Conservation (phyloP, 2,113 vertebrate species). For the Elachura formosa region DNA sequence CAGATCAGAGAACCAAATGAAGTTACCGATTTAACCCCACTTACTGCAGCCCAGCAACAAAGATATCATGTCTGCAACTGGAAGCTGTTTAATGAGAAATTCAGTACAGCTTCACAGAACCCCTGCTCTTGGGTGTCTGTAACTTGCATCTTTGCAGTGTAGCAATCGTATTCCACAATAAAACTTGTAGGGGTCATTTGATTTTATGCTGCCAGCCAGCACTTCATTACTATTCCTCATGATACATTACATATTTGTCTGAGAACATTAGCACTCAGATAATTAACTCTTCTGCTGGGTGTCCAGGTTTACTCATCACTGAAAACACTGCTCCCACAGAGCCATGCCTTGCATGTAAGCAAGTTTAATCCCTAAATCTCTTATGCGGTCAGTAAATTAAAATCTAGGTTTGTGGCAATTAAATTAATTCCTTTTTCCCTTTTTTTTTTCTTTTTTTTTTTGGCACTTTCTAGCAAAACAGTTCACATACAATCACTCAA, state of each 20-base stretch:
- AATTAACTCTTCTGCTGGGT: conserved; percentile 47
- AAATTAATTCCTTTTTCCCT: not conserved
- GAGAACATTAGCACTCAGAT: conserved; percentile 45
- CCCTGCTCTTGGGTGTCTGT: not conserved
- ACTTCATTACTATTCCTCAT: conserved; percentile 9
- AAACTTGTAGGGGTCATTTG: conserved; percentile 45
- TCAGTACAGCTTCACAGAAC: not conserved
- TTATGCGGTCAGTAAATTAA: conserved; percentile 36
- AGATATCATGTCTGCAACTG: not conserved
- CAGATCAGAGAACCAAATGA: not conserved
- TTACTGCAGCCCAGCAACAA: not conserved
- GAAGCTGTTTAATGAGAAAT: not conserved
- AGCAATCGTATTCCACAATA: conserved; percentile 23
- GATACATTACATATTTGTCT: conserved; percentile 36
- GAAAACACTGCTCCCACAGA: conserved; percentile 10
- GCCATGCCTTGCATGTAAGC: not conserved
- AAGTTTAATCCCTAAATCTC: conserved; percentile 39
- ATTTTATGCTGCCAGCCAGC: conserved; percentile 34
- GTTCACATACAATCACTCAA: not conserved
- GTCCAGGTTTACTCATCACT: not conserved
- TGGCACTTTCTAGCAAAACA: conserved; percentile 7
- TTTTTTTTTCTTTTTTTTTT: not conserved
- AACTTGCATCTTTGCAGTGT: not conserved
- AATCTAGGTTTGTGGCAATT: conserved; percentile 20
- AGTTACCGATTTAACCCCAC: not conserved